Evolutionary conservation across 53 echinoderm and acorn worm species (phyloP), one percentile per base, ranked within the genome.

Genomic region (Hippasteria phrygiana): DNA sequence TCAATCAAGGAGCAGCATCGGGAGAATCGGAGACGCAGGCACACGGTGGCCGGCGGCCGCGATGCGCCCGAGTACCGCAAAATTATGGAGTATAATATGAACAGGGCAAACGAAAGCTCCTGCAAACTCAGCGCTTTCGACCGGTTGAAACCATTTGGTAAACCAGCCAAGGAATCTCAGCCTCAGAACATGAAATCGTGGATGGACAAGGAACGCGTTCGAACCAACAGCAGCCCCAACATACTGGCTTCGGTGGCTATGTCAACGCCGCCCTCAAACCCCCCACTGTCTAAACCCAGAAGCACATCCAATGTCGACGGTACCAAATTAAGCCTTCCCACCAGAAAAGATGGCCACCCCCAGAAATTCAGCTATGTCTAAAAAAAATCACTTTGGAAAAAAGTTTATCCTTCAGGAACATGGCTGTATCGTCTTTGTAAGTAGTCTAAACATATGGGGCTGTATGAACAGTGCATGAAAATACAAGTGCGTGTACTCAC

Each of bases 1-100:
- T 92, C 94, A 1, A 88, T 94, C 69, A 94, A 90, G 65, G 91
- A 95, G 75, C 86, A 91, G 80, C 93, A 91, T 67, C 93, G 93
- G 11, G 91, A 93, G 70, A 92, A 92, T 66, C 82, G 97, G 47
- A 79, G 91, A 24, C 87, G 98, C 11, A 77, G 98, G 20, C 98
- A 98, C 78, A 98, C 98, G 0, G 87, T 95, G 0, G 96, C 94
- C 8, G 89, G 92, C 12, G 91, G 93, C 22, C 94, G 93, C 22
- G 96, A 94, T 9, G 73, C 92, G 26, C 89, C 79, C 12, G 94
- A 95, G 43, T 86, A 87, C 46, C 90, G 91, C 45, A 94, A 93
- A 64, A 88, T 93, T 16, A 63, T 93, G 89, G 91, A 66, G 69
- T 90, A 94, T 26, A 87, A 89, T 37, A 47, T 81, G 13, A 74